Evolutionary conservation across 30 jellyfish, hydroid and myxozoan species (phyloP), one percentile per base, ranked within the genome.

Genomic region (Mastigias papua): DNA sequence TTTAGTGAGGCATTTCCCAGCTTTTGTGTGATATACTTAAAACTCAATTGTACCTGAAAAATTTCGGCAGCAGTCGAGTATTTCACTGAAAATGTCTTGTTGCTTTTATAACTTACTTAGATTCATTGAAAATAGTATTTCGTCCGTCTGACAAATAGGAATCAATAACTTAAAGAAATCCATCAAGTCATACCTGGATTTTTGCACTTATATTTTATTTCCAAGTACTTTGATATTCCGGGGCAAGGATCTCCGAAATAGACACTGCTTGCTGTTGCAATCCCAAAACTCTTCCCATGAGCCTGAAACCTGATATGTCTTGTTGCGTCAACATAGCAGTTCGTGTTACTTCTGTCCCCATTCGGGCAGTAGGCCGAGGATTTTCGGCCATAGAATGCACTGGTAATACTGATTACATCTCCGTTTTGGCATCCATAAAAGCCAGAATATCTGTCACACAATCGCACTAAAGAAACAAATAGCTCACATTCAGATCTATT

Each of bases 351-450:
- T 63, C n/a, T 46, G 37, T 80, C 90, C 25, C 90, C 90, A 23
- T 3, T 29, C 37, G 73, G 65, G 29, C 90, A 80, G 48, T 33
- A 37, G 11, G 22, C 13, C 15, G 78, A 28, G 5, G 90, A 80
- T 46, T 49, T 80, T 19, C 90, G 81, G 6, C 90, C 90, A 15
- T 80, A 80, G 37, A 80, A 80, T 63, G 90, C 90, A 26, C 81
- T 29, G 58, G 21, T 25, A 82, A 80, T 70, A 22, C 37, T 70
- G 46, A 80, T 65, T 21, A 80, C 82, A 64, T 65, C 20, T 64
- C 82, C 82, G 8, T 17, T 23, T 23, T 82, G 73, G 35, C 90
- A 80, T 20, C 76, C 77, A 58, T 20, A 35, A 28, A 80, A 65
- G 17, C 73, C 17, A 33, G 77, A 63, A 21, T 2, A 1, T 60